Base-by-base conservation (phyloP, 1,140 invertebrate genomes). In the Nephila pilipes region DNA sequence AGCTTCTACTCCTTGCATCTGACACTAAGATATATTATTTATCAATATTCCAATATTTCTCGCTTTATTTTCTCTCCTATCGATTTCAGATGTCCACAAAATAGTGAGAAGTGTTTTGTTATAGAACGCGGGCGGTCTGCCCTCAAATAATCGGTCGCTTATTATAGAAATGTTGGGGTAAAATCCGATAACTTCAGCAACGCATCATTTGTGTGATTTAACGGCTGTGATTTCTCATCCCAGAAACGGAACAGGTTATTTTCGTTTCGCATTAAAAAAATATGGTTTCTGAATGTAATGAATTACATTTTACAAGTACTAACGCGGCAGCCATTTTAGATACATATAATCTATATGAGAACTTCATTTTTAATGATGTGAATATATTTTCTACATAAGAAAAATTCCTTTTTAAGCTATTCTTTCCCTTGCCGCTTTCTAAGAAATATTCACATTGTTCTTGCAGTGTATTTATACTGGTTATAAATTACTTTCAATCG, bases 141-240 rank as follows among this genome's bases (percentile, higher is more conserved):
- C 69, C 29, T 75, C 69, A 75, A 75, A 75, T 75, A 75, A 75
- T 75, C 69, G 69, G 69, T 75, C 69, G 69, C 69, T 75, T 75
- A 75, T 75, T 75, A 75, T 75, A 75, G 69, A 75, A 75, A 75
- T 75, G 69, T 75, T 75, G 69, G 69, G 69, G 69, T 36, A 75
- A 75, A 75, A 75, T 75, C 29, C 69, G 69, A 75, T 75, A 75
- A 75, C 69, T 75, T 75, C 32, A 75, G 69, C 18, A 75, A 75
- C 69, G 69, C 32, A 75, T 75, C 69, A 75, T 75, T 75, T 75
- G 69, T 75, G 69, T 29, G 69, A 75, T 75, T 75, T 75, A 75
- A 75, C 69, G 69, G 32, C 69, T 75, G 69, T 75, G 32, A 75
- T 75, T 75, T 75, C 69, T 75, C 69, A 75, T 75, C 63, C 25